Base-by-base conservation (phyloP, 2,888 invertebrate species). In the Pristionchus mayeri region DNA sequence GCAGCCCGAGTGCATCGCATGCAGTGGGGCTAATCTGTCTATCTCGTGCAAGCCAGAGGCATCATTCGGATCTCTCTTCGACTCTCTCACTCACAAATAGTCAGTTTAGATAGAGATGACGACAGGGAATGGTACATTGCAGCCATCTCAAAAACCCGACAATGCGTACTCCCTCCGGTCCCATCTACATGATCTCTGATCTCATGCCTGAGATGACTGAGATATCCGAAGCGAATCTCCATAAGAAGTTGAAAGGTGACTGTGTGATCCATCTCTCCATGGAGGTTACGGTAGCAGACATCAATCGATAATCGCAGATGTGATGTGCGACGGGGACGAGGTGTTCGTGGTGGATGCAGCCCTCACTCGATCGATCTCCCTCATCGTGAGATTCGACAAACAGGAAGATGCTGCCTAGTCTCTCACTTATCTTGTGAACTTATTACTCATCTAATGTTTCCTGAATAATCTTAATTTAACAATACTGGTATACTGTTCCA, bases 311-410 rank as follows among this genome's bases (percentile, higher is more conserved):
- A 79, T 67, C 93, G 85, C 92, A 95, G 98, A 98, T 90, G 94
- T 99, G 85, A 97, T 98, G 30, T 94, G 93, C 85, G 95, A 97
- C 93, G 97, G 97, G 0, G 96, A 95, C 84, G 96, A 97, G 93
- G 94, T 98, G 84, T 95, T 96, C 89, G 97, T 98, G 1, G 97
- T 98, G 0, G 98, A 99, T 94, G 94, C 95, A 30, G 98, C 98
- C 4, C 96, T 96, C 7, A 97, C 98, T 6, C 90, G 90, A 40
- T 91, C 94, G 11, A 89, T 94, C 52, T 92, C 93, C 16, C 93
- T 94, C 87, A 91, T 91, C 85, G 89, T 94, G 37, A 91, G 92
- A 48, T 90, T 93, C 27, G 91, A 84, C 21, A 37, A 37, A 50
- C 54, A 50, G 40, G 84, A 84, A n/a, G 71, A 34, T 75, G 84